phyloP scores from a whole-genome alignment of 1,140 invertebrate species.

The Bombus picipes region DNA sequence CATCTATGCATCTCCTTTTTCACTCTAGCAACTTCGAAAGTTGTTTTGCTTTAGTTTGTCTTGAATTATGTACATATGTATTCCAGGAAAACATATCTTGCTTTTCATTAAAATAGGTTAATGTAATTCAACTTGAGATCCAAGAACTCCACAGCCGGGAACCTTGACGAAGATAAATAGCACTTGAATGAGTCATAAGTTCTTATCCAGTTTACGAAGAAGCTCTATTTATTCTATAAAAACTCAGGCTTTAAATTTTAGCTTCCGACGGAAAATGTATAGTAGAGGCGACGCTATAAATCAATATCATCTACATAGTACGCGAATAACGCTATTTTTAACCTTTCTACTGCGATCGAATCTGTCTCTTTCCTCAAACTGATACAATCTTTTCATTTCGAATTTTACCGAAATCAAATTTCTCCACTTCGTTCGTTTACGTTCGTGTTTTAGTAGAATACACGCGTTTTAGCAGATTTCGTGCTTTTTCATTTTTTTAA shows the following conservation, averaged over 20 bases:
- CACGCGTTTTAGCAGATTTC: too few relatives aligned
- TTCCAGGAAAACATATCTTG: not conserved
- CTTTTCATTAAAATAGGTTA: not conserved
- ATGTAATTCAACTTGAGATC: not conserved
- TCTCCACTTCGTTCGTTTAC: not conserved
- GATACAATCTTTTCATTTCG: not conserved
- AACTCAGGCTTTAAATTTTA: not conserved
- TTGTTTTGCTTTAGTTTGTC: not conserved
- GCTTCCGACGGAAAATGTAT: not conserved
- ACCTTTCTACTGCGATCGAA: not conserved
- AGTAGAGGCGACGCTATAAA: too few relatives aligned
- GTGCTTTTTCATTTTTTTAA: too few relatives aligned
- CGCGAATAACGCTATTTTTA: not conserved
- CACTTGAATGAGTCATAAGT: not conserved
- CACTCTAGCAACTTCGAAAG: too few relatives aligned
- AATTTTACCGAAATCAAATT: not conserved
- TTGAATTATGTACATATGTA: not conserved
- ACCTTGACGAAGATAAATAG: not conserved
- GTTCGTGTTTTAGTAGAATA: too few relatives aligned
- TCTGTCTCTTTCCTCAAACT: not conserved
- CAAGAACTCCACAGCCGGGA: not conserved
- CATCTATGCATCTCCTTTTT: too few relatives aligned
- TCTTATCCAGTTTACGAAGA: not conserved
- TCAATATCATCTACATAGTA: not conserved
- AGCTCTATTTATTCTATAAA: not conserved